A percentile compares a stretch with the other conserved stretches of the same genome.
phyloP scores from a whole-genome alignment of 2,888 invertebrate genomes.

The Latheticus oryzae region DNA sequence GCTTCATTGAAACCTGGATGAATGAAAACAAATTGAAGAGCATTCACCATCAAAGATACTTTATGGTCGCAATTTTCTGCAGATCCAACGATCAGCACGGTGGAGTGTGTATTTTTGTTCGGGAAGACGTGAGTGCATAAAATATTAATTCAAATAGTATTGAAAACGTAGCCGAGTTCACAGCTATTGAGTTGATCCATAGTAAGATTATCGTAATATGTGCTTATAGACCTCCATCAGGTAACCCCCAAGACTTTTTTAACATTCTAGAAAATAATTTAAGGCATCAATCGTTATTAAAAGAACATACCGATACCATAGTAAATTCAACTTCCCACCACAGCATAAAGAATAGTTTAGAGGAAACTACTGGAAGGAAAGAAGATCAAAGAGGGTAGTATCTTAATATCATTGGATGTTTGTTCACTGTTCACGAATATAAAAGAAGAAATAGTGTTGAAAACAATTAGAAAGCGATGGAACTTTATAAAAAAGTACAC shows the following conservation, averaged over 20 bases:
- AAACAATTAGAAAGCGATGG: background rate
- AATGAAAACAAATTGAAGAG: background rate
- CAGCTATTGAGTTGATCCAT: slow-evolving; percentile 1
- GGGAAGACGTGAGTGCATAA: background rate
- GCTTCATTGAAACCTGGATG: background rate
- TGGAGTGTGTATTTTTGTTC: slow-evolving; percentile 1
- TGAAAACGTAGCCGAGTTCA: background rate
- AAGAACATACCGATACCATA: too few relatives aligned
- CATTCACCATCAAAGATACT: background rate
- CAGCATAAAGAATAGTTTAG: background rate
- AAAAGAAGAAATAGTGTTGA: background rate
- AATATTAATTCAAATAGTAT: background rate
- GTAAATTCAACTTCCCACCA: background rate
- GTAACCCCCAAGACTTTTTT: background rate
- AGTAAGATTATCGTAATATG: background rate
- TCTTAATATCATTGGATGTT: background rate
- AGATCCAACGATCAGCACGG: slow-evolving; percentile 1
- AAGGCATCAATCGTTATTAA: slow-evolving; percentile 1
- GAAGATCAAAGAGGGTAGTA: background rate
- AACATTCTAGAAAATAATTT: background rate
- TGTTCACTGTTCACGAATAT: too few relatives aligned
- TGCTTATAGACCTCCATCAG: background rate
- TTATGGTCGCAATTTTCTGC: background rate
- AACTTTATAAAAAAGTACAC: background rate
- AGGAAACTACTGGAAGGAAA: background rate